These are phyloP conservation scores for Thomomys bottae DNA, from an alignment of 2,113 vertebrate species.

Conservation along the genomic window DNA sequence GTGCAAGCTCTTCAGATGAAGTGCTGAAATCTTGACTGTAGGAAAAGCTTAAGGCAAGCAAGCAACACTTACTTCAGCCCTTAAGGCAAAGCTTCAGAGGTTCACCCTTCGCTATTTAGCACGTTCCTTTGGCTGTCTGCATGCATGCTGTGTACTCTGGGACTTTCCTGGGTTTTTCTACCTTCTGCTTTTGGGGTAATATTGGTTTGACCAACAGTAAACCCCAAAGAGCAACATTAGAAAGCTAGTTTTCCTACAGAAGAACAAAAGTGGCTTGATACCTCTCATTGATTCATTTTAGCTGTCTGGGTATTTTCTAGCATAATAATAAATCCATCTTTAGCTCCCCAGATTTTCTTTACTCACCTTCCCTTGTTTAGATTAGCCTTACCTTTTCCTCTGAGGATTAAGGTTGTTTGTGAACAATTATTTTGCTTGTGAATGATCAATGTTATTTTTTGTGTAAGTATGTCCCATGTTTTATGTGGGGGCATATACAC, in stretches of 20 bases:
- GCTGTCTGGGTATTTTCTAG: background rate
- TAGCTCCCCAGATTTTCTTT: background rate
- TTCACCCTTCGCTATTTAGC: slow-evolving; percentile 4
- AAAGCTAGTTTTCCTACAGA: slow-evolving; percentile 48
- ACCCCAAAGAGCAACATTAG: slow-evolving; percentile 49
- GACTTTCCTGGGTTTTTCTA: slow-evolving; percentile 69
- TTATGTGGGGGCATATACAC: background rate
- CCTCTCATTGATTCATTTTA: background rate
- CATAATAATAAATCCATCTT: background rate
- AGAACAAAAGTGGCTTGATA: background rate
- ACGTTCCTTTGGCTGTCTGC: slow-evolving; percentile 5
- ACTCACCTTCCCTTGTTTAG: background rate
- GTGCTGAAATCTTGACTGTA: slow-evolving; percentile 34
- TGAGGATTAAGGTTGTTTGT: background rate
- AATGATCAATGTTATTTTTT: background rate
- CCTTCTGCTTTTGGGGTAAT: slow-evolving; percentile 77
- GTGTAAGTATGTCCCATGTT: background rate
- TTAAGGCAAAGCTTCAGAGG: background rate
- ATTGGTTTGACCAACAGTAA: slow-evolving; percentile 61
- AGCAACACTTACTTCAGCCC: background rate
- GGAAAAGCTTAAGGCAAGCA: background rate
- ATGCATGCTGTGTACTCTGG: background rate
- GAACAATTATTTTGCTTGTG: background rate
- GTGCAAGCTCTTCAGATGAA: slow-evolving; percentile 42
- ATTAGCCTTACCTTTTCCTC: background rate